Evolutionary conservation across 2,113 vertebrate genomes (phyloP).

Genomic region (Myocastor coypus): DNA sequence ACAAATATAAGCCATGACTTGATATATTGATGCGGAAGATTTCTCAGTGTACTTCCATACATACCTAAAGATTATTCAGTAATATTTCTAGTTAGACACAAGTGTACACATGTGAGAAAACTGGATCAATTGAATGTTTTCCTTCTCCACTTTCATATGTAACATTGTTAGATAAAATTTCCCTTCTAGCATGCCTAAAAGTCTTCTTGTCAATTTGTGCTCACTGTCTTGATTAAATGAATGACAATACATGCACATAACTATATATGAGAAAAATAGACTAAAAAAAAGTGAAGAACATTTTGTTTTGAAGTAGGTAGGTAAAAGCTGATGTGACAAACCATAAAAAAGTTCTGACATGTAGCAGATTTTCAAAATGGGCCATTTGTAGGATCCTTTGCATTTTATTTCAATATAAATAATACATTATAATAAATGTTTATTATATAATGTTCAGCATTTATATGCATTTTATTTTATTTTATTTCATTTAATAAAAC

Average conservation of each 20-base stretch:
- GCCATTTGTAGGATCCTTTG: background rate
- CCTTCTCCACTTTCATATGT: background rate
- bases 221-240: background rate
- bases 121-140: background rate
- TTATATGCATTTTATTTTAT: background rate
- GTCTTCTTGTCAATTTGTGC: background rate
- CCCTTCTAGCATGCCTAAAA: background rate
- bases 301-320: background rate
- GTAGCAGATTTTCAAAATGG: background rate
- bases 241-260: background rate
- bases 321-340: background rate
- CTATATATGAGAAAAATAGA: background rate
- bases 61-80: slow-evolving; percentile 3
- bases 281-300: background rate
- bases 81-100: background rate
- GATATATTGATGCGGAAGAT: background rate
- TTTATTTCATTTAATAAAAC: background rate
- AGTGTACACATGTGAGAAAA: background rate
- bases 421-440: background rate
- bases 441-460: background rate
- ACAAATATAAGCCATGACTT: background rate
- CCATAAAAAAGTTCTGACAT: background rate
- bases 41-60: background rate
- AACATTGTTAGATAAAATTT: background rate
- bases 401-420: background rate